phyloP scores from a whole-genome alignment of 2,797 vertebrate genomes.

The Phoeniculus purpureus region DNA sequence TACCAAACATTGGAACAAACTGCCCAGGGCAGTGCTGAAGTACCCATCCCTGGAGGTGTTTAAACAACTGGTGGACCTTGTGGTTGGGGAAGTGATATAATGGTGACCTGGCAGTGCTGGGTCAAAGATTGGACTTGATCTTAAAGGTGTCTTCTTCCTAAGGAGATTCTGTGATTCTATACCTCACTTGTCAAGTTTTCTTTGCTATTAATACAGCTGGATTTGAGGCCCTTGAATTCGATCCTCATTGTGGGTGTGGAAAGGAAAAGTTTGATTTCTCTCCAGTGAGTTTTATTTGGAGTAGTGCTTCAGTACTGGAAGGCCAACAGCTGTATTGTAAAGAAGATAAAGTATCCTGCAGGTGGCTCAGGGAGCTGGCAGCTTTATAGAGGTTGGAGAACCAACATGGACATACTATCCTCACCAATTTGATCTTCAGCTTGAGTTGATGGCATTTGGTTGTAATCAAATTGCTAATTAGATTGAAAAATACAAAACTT shows the following conservation, averaged over 20 bases:
- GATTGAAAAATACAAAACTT: background rate
- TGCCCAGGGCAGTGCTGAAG: no score
- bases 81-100: no score
- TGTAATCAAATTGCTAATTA: constrained; percentile 50
- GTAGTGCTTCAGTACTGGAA: constrained; percentile 39
- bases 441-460: constrained; percentile 20
- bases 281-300: background rate
- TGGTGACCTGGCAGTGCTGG: no score
- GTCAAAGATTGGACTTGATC: no score
- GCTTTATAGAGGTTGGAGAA: background rate
- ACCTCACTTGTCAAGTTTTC: background rate
- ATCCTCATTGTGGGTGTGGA: background rate
- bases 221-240: background rate
- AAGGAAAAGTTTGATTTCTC: background rate
- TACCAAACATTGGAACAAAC: no score
- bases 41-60: no score
- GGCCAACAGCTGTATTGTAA: constrained; percentile 59
- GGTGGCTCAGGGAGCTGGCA: constrained; percentile 36
- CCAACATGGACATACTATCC: constrained; percentile 45
- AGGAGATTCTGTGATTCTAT: no score
- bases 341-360: constrained; percentile 45
- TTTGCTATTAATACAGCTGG: background rate
- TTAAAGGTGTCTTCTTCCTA: no score
- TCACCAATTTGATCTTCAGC: constrained; percentile 69
- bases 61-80: no score